These are phyloP conservation scores for Harpalus rufipes DNA, from an alignment of 2,888 invertebrate genomes.

Conservation along the genomic window DNA sequence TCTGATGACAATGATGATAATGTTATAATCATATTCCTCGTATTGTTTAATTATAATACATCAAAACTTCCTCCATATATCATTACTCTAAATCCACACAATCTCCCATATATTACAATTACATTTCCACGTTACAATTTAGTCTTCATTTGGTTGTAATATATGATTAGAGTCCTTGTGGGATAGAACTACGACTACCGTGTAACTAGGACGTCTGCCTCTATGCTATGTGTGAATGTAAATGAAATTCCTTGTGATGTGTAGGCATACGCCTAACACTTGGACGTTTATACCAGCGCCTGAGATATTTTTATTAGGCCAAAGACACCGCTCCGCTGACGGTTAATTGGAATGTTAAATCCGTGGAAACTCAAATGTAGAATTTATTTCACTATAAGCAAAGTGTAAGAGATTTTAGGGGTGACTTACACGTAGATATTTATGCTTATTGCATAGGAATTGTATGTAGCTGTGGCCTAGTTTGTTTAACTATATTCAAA, in stretches of 20 bases:
- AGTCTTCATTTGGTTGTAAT: neutral
- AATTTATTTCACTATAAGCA: conserved; percentile 29
- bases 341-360: conserved; percentile 50
- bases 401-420: conserved; percentile 18
- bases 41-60: neutral
- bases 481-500: no score
- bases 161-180: neutral
- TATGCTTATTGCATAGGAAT: conserved; percentile 17
- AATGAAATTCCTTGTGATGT: conserved; percentile 44
- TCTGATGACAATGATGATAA: no score
- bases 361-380: conserved; percentile 16
- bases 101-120: neutral
- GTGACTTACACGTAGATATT: neutral
- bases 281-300: neutral
- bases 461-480: neutral
- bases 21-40: no score
- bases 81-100: neutral
- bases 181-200: neutral
- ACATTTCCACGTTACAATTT: neutral
- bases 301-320: conserved; percentile 48
- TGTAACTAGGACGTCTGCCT: neutral
- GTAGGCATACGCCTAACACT: neutral
- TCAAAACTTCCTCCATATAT: neutral
- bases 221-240: conserved; percentile 18
- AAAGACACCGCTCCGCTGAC: conserved; percentile 11